A percentile compares a stretch with the other conserved stretches of the same genome.
Conservation (phyloP, 1,140 invertebrate genomes). For the Ruditapes philippinarum region DNA sequence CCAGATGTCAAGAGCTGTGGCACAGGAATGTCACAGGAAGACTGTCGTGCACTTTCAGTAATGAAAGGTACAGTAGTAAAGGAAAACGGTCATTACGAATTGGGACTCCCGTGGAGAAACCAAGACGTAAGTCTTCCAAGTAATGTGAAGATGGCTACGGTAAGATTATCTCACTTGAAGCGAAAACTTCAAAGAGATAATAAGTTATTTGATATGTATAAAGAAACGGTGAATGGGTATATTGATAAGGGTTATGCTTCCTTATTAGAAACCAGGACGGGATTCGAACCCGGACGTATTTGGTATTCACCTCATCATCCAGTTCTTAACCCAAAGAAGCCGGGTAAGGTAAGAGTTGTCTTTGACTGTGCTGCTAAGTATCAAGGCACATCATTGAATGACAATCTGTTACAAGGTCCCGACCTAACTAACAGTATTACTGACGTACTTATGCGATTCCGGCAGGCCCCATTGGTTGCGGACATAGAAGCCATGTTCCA, state of each 20-base stretch:
- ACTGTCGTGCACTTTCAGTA: no score
- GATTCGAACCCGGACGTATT: neutral
- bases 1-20: no score
- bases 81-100: no score
- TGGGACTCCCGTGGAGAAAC: no score
- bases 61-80: no score
- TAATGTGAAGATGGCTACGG: no score
- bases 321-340: slow-evolving; percentile 67
- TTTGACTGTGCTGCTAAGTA: slow-evolving; percentile 67
- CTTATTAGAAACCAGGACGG: neutral
- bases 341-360: slow-evolving; percentile 68
- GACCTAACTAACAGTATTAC: slow-evolving; percentile 60
- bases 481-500: slow-evolving; percentile 68
- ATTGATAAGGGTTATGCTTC: slow-evolving; percentile 25
- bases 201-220: neutral
- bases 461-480: slow-evolving; percentile 34
- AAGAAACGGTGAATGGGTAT: neutral
- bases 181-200: neutral
- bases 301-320: slow-evolving; percentile 71
- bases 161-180: no score
- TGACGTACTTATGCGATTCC: slow-evolving; percentile 56
- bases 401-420: slow-evolving; percentile 66
- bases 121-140: no score
- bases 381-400: slow-evolving; percentile 76
- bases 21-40: no score